Conservation (phyloP, 1,140 invertebrate genomes). For the Sarcophaga peregrina region DNA sequence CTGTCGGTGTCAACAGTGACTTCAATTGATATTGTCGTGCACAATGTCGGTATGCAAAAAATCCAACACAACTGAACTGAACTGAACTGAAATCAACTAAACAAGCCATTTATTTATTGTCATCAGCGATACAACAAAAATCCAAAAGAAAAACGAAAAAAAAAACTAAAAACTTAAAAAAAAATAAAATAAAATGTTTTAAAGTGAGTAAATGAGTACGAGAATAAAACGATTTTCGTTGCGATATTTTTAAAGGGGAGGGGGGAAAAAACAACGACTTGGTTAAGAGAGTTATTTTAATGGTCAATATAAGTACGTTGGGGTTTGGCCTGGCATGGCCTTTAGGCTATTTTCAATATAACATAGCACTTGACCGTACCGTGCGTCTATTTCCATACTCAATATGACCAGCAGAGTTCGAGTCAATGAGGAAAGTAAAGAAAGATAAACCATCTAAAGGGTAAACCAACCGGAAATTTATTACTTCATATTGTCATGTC, state of each 20-base stretch:
- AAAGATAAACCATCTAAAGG: conserved; percentile 48
- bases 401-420: background rate
- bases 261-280: too few relatives aligned
- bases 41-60: conserved; percentile 36
- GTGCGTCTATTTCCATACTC: background rate
- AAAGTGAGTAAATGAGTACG: too few relatives aligned
- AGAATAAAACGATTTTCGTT: too few relatives aligned
- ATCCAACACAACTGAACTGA: too few relatives aligned
- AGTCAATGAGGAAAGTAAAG: conserved; percentile 22
- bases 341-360: background rate
- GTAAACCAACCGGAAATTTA: conserved; percentile 55
- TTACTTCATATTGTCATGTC: conserved; percentile 56
- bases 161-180: too few relatives aligned
- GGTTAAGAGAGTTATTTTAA: background rate
- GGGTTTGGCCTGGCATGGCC: background rate
- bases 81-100: too few relatives aligned
- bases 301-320: background rate
- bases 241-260: too few relatives aligned
- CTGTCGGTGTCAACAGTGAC: conserved; percentile 31
- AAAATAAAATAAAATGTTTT: background rate
- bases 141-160: background rate
- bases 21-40: conserved; percentile 36
- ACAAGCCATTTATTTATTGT: conserved; percentile 23
- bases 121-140: conserved; percentile 15
- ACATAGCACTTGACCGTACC: background rate